Base-by-base conservation (phyloP, 2,113 vertebrate species). In the Phylloscopus whistleri region DNA sequence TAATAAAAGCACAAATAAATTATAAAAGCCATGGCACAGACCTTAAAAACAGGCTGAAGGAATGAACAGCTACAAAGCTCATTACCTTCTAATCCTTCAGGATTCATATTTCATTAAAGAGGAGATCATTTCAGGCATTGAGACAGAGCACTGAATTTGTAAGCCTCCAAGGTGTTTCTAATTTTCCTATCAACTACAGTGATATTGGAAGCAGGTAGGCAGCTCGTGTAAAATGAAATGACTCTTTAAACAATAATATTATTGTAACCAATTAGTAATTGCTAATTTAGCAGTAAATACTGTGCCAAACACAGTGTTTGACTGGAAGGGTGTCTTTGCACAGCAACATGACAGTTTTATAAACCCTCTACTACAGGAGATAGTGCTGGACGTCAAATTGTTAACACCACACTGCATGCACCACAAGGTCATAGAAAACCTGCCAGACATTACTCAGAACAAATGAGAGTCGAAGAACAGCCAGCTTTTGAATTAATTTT, bases 61-160 rank as follows among this genome's bases (percentile, higher is more conserved):
- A 96, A 86, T n/a, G 5, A 88, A 33, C 59, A 88, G 4, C 77
- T 59, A 55, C 7, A 2, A 89, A 74, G 44, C 88, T 90, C 33
- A 72, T 84, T 93, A 56, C 76, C 22, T 67, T 62, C 43, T 86
- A 90, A 86, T 80, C n/a, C 48, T 75, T 14, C 31, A 84, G 88
- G 82, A 70, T 90, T 80, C 63, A 80, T 48, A 52, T 91, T 94
- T 95, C 70, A 85, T 92, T 90, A 58, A 73, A 90, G 67, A 87
- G 18, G 43, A 18, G 33, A 90, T 86, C 1, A 33, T 80, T 85
- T 86, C 39, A 49, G 27, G n/a, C 39, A 52, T 1, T 70, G 51
- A 90, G 13, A 33, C 51, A 77, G 52, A 86, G 4, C 48, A 60
- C 35, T 86, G 68, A 86, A 80, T 41, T 81, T 60, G 15, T 60